These are phyloP conservation scores for Chesias legatella DNA, from an alignment of 2,888 invertebrate species.

Conservation along the genomic window DNA sequence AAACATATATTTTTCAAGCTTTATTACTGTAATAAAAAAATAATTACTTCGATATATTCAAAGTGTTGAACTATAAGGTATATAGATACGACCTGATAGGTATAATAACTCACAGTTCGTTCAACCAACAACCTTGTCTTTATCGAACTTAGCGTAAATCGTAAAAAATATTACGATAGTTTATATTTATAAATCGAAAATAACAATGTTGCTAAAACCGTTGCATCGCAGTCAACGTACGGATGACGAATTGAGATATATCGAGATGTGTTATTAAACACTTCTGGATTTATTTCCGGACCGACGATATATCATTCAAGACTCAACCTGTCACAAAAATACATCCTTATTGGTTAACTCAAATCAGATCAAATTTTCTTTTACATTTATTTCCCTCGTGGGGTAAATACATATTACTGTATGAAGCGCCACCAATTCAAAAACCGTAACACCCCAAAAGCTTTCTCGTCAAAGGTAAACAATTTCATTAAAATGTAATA, in stretches of 20 bases:
- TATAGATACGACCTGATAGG: conserved; percentile 5
- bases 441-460: conserved; percentile 13
- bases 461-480: conserved; percentile 19
- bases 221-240: conserved; percentile 10
- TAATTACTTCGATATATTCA: too few relatives aligned
- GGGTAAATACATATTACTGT: too few relatives aligned
- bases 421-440: not conserved
- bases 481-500: conserved; percentile 38
- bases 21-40: too few relatives aligned
- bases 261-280: too few relatives aligned
- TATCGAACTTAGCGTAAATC: conserved; percentile 38
- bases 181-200: conserved; percentile 38
- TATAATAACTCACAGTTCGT: conserved; percentile 35
- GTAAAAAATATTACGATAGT: conserved; percentile 33
- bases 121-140: conserved; percentile 48
- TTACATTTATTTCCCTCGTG: too few relatives aligned
- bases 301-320: too few relatives aligned
- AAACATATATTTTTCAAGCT: too few relatives aligned
- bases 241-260: conserved; percentile 2
- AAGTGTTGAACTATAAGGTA: conserved; percentile 1
- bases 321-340: too few relatives aligned
- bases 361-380: too few relatives aligned
- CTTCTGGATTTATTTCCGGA: too few relatives aligned
- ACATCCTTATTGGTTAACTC: too few relatives aligned
- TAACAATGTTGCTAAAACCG: conserved; percentile 32